Conservation (phyloP, 2,888 invertebrate genomes). For the Drosophila limbata region DNA sequence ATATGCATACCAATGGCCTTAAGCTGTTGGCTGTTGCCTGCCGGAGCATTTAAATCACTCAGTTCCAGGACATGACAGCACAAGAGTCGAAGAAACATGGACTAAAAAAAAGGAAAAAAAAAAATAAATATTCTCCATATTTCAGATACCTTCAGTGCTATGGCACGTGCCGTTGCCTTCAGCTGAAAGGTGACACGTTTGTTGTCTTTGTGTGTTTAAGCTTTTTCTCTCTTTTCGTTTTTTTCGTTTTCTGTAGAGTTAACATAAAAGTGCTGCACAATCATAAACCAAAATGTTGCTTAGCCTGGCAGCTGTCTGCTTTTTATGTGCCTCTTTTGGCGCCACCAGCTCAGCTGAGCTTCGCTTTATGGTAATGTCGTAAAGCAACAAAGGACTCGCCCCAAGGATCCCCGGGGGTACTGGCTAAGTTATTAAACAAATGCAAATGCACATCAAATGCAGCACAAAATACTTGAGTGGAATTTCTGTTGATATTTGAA, state of each 20-base stretch:
- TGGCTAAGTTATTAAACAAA: constrained; percentile 42
- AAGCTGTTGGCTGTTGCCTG: constrained; percentile 23
- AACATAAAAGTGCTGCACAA: constrained; percentile 56
- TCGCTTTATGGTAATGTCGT: constrained; percentile 37
- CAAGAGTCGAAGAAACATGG: constrained; percentile 5
- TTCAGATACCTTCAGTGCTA: constrained; percentile 41
- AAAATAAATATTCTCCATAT: constrained; percentile 22
- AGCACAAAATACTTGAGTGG: constrained; percentile 13
- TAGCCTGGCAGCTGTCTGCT: constrained; percentile 69
- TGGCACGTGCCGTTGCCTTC: constrained; percentile 48
- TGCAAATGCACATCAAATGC: constrained; percentile 62
- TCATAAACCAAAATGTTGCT: constrained; percentile 70
- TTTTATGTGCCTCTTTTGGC: constrained; percentile 45
- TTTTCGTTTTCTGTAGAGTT: constrained; percentile 32
- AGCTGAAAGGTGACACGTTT: constrained; percentile 54
- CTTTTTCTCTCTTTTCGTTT: constrained; percentile 4
- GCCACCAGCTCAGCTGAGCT: constrained; percentile 40
- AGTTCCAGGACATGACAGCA: constrained; percentile 24
- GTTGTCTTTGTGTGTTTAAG: constrained; percentile 26
- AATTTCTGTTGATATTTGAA: constrained; percentile 8
- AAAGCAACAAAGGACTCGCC: background rate
- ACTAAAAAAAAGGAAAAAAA: background rate
- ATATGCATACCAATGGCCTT: constrained; percentile 55
- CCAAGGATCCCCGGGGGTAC: background rate
- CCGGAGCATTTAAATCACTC: constrained; percentile 66